Base-by-base conservation (phyloP, 2,888 invertebrate genomes). In the Eledone cirrhosa region DNA sequence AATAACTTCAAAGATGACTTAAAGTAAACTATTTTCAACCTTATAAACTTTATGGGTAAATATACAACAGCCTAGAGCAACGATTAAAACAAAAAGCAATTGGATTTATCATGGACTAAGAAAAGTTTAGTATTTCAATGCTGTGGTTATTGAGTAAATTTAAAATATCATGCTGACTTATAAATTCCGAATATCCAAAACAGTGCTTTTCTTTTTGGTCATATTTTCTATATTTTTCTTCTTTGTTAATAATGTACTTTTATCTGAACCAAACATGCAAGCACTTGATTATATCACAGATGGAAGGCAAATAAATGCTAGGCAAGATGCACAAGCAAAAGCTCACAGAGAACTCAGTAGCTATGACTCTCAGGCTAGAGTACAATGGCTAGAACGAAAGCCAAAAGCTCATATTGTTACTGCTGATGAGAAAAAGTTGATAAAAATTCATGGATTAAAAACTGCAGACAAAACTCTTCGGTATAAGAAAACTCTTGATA, bases 261-360 rank as follows among this genome's bases (percentile, higher is more conserved):
- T 72, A n/a, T 72, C 72, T 22, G 72, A 72, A 69, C 69, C 69
- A 69, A 69, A 69, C 29, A 69, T 69, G 69, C 31, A 69, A 22
- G 41, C 72, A 31, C 31, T n/a, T 7, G 72, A 72, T 22, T 72
- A 72, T 24, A 33, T 72, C 41, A 72, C 72, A 41, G 72, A 72
- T 13, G 31, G 22, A n/a, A n/a, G 41, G 22, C 33, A n/a, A 24
- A 22, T 13, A 63, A n/a, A n/a, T 7, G 27, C n/a, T 13, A 72
- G 31, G n/a, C 41, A 31, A 7, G 11, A n/a, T 31, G n/a, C 24
- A n/a, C 29, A 72, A 16, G 72, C 72, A 22, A 72, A 72, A 33
- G 14, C 41, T 22, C 72, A 72, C 2, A 22, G 41, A 11, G 72
- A 72, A 14, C n/a, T 72, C 31, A 69, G 69, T 72, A 72, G 72